A percentile compares a stretch with the other conserved stretches of the same genome.
Evolutionary conservation across 1,140 invertebrate genomes (phyloP).

Genomic region (Cherax quadricarinatus): DNA sequence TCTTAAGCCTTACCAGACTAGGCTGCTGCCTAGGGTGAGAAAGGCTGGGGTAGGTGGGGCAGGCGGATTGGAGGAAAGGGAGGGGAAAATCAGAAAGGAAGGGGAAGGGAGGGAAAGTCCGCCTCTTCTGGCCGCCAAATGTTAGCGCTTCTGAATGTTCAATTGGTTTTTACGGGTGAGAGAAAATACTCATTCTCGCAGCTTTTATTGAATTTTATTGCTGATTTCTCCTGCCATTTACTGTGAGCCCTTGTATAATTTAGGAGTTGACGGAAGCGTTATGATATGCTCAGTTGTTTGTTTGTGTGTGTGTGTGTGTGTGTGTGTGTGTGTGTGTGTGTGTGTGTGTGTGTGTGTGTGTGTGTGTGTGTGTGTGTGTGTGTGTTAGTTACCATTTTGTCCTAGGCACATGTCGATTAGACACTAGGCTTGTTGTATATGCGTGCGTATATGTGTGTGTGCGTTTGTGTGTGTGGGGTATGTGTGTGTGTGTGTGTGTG

Average conservation of each 20-base stretch:
- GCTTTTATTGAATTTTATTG: slow-evolving; percentile 48
- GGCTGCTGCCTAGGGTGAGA: no score
- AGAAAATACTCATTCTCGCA: background rate
- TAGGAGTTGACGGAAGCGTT: background rate
- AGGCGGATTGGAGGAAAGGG: no score
- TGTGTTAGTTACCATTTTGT: no score
- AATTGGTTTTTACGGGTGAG: slow-evolving; percentile 44
- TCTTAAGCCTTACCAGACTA: no score
- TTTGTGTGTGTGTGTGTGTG: background rate
- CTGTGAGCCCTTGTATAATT: background rate
- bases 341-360: background rate
- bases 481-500: no score
- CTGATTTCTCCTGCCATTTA: background rate
- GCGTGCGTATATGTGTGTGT: no score
- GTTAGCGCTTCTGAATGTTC: slow-evolving; percentile 21
- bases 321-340: background rate
- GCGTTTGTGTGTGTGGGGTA: no score
- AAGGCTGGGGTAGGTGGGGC: no score
- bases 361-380: background rate
- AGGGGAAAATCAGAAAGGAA: no score
- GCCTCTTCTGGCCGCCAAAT: slow-evolving; percentile 17
- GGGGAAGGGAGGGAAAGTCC: no score
- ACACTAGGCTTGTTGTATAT: no score
- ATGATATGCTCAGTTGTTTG: background rate
- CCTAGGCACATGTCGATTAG: no score